phyloP scores from a whole-genome alignment of 1,140 invertebrate genomes.

The Euura saliciscinereae region DNA sequence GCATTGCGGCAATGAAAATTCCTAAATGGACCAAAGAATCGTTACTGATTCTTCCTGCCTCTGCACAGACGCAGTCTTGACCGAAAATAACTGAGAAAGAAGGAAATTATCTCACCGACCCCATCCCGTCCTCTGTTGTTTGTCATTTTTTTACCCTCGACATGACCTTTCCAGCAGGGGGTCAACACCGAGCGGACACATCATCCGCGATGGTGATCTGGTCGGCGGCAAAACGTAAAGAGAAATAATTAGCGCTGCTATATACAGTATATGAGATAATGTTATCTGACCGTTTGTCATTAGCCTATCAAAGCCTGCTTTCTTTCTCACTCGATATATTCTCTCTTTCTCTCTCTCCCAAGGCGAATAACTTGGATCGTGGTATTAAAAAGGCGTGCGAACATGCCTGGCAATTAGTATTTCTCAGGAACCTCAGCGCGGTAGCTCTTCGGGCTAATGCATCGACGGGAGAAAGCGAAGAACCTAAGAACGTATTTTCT shows the following conservation, averaged over 20 bases:
- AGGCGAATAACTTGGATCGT: slow-evolving; percentile 17
- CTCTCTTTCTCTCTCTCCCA: slow-evolving; percentile 19
- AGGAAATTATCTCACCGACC: too few relatives aligned
- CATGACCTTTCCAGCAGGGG: too few relatives aligned
- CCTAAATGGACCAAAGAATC: too few relatives aligned
- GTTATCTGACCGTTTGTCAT: slow-evolving; percentile 59
- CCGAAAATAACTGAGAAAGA: too few relatives aligned
- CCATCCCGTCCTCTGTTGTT: too few relatives aligned
- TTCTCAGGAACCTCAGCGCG: slow-evolving; percentile 31
- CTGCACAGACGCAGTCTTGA: too few relatives aligned
- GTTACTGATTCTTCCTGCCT: too few relatives aligned
- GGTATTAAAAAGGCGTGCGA: slow-evolving; percentile 43
- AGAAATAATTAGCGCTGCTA: slow-evolving; percentile 54
- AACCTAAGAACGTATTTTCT: neutral
- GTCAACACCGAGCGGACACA: too few relatives aligned
- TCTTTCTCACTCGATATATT: neutral
- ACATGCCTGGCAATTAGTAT: slow-evolving; percentile 49
- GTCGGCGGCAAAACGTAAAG: slow-evolving; percentile 50
- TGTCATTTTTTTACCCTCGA: too few relatives aligned
- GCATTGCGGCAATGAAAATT: slow-evolving; percentile 20
- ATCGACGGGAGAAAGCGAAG: slow-evolving; percentile 5
- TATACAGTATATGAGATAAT: slow-evolving; percentile 38
- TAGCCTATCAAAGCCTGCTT: slow-evolving; percentile 57
- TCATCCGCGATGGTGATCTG: neutral
- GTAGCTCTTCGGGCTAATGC: neutral